Evolutionary conservation across 2,797 vertebrate species (phyloP).

Genomic region (Anguilla pacifica): DNA sequence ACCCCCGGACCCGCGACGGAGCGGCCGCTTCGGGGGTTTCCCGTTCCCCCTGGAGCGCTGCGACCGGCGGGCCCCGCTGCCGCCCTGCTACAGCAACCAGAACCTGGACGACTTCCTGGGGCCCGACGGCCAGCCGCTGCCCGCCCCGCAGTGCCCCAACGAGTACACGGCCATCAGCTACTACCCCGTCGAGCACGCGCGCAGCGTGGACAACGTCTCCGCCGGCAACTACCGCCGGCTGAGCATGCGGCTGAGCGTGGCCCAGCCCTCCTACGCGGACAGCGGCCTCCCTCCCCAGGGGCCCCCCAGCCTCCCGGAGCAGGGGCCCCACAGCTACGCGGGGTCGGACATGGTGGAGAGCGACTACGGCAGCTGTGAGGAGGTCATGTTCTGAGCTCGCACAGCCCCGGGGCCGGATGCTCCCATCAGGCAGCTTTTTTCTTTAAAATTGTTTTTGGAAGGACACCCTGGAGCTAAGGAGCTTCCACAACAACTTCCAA

Average conservation of each 20-base stretch:
- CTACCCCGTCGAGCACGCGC: constrained; percentile 83
- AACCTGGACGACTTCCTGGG: constrained; percentile 92
- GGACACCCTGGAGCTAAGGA: not conserved
- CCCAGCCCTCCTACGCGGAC: constrained; percentile 89
- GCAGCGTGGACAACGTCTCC: constrained; percentile 72
- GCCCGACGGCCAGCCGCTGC: constrained; percentile 72
- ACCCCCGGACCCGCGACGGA: constrained; percentile 70
- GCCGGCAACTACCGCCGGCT: constrained; percentile 83
- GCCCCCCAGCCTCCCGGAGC: constrained; percentile 55
- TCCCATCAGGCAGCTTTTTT: constrained; percentile 42
- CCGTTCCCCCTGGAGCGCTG: constrained; percentile 89
- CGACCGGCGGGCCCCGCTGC: constrained; percentile 89
- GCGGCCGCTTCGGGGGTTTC: constrained; percentile 87
- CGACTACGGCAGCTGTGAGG: constrained; percentile 95
- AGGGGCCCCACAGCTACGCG: constrained; percentile 71
- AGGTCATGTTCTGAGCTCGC: constrained; percentile 89
- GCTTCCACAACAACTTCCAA: not conserved
- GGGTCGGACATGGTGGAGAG: constrained; percentile 89
- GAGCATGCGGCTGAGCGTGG: constrained; percentile 88
- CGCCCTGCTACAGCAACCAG: constrained; percentile 93
- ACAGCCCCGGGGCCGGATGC: not conserved
- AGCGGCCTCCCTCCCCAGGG: constrained; percentile 55
- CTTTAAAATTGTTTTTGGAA: not conserved
- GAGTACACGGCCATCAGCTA: constrained; percentile 96
- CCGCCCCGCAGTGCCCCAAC: constrained; percentile 82